Base-by-base conservation (phyloP, 2,888 invertebrate species). In the Drosophila suboccidentalis region DNA sequence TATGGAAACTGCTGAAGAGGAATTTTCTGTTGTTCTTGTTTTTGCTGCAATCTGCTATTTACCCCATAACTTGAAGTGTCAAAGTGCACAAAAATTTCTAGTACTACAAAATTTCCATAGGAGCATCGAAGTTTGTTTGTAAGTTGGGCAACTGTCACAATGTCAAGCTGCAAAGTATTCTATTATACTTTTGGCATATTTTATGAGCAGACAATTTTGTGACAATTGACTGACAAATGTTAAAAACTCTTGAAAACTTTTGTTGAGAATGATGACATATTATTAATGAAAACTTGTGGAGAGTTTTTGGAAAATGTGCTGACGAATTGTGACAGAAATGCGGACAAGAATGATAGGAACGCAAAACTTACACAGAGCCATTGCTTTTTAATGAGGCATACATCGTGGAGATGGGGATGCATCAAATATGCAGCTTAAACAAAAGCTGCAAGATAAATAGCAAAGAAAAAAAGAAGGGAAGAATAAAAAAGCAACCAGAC, bases 181-280 rank as follows among this genome's bases (percentile, higher is more conserved):
- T 19, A 11, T 15, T 5, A 9, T n/a, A 10, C 38, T 58, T 15
- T 29, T 39, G 55, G 53, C 54, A 82, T 57, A 50, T 66, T 80
- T 64, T 36, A 64, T 54, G 47, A 38, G 29, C 38, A 13, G 8
- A 46, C 46, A 44, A 51, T 22, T 57, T 63, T 58, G 26, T 51
- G 65, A 55, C 61, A 83, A 49, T 62, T 87, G 81, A 87, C 76
- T 87, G 87, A 73, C 66, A 66, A 57, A 75, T 60, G 62, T 41
- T 61, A 17, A 54, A 70, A 64, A 55, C 36, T 55, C 64, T 71
- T 57, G 59, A 43, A 59, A 74, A 73, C 57, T 77, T 54, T 77
- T 80, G 49, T 62, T 69, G 59, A 38, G 49, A 57, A 26, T 53
- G 59, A 43, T 62, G 61, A 63, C 68, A 72, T 60, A 55, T 67